phyloP scores from a whole-genome alignment of 2,888 invertebrate genomes.

The Acleris holmiana region DNA sequence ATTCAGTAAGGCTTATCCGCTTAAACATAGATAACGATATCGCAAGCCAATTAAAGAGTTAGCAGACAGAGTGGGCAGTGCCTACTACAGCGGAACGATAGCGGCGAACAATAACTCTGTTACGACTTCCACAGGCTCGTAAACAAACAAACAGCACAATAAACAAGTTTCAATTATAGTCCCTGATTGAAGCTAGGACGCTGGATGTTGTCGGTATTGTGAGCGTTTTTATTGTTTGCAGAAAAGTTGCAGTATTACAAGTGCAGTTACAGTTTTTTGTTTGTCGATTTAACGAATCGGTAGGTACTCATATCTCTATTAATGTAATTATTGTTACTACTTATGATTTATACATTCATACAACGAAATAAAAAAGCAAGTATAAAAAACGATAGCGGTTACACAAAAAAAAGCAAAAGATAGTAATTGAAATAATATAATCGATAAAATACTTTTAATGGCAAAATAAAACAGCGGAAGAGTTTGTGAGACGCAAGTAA shows the following conservation, averaged over 20 bases:
- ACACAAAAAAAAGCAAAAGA: too few species aligned
- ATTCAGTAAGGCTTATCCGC: slow-evolving; percentile 7
- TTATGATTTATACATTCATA: too few species aligned
- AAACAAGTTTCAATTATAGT: slow-evolving; percentile 50
- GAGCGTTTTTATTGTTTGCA: not conserved
- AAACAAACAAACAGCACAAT: slow-evolving; percentile 55
- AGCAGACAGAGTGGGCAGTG: slow-evolving; percentile 39
- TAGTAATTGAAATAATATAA: too few species aligned
- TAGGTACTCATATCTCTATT: too few species aligned
- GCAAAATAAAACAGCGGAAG: not conserved
- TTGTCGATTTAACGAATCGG: too few species aligned
- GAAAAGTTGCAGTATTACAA: too few species aligned
- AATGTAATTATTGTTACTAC: too few species aligned
- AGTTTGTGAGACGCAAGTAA: not conserved
- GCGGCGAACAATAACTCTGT: slow-evolving; percentile 57
- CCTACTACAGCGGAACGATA: slow-evolving; percentile 40
- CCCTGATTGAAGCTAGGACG: slow-evolving; percentile 39
- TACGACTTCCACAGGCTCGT: slow-evolving; percentile 44
- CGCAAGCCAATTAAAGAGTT: slow-evolving; percentile 55
- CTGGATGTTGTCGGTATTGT: slow-evolving; percentile 2
- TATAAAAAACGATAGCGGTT: too few species aligned
- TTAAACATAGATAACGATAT: slow-evolving; percentile 34
- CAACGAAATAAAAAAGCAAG: too few species aligned
- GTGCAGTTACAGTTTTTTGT: too few species aligned
- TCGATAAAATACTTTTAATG: not conserved